Evolutionary conservation across 2,797 vertebrate species (phyloP).

Genomic region (Pachyuromys duprasi): DNA sequence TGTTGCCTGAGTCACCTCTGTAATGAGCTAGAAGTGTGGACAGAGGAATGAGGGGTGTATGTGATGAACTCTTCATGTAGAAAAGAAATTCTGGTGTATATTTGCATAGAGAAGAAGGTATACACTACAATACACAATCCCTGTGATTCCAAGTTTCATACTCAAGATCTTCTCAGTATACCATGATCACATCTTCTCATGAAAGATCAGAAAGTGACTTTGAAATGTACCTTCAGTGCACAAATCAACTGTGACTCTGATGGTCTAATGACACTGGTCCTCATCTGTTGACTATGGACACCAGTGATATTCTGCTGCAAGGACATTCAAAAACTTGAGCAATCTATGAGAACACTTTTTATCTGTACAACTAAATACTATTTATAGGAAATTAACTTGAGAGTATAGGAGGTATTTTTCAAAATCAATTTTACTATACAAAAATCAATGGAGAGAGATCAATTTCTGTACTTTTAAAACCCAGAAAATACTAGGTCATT

Average conservation of each 20-base stretch:
- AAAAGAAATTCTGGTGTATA: too few species aligned
- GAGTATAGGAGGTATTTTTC: neutral
- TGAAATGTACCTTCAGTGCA: neutral
- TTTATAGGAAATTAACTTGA: neutral
- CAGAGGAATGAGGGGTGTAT: neutral
- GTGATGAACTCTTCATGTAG: neutral
- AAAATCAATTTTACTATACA: neutral
- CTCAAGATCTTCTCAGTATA: neutral
- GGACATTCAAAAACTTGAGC: too few species aligned
- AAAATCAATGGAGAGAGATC: neutral
- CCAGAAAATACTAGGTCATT: neutral
- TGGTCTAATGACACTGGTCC: neutral
- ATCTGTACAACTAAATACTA: neutral
- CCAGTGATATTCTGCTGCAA: too few species aligned
- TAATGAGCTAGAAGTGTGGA: neutral
- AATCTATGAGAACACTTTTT: neutral
- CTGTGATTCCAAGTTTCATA: neutral
- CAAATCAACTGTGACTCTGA: neutral
- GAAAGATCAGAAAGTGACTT: neutral
- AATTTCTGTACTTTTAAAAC: too few species aligned
- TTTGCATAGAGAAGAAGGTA: neutral
- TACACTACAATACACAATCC: too few species aligned
- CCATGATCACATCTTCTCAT: too few species aligned
- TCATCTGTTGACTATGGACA: too few species aligned
- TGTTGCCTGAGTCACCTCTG: neutral